Conservation (phyloP, 2,797 vertebrate genomes). For the Falco columbarius region DNA sequence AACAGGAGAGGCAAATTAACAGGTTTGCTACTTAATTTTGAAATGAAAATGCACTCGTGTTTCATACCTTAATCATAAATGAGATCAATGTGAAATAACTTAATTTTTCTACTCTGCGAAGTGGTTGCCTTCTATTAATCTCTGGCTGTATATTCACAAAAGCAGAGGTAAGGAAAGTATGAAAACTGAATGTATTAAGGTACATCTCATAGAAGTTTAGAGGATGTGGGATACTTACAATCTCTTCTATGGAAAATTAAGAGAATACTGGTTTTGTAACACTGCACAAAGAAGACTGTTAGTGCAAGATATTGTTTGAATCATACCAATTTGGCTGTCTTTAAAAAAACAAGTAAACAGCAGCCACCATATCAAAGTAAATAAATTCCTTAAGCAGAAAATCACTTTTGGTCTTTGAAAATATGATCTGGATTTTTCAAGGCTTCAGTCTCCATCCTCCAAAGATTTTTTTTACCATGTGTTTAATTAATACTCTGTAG, state of each 20-base stretch:
- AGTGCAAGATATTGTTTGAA: background rate
- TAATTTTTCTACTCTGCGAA: background rate
- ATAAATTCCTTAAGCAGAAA: background rate
- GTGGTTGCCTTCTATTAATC: background rate
- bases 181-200: background rate
- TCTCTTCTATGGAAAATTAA: background rate
- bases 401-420: background rate
- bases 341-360: background rate
- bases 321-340: background rate
- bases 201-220: background rate
- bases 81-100: background rate
- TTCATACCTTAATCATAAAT: background rate
- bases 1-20: background rate
- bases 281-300: background rate
- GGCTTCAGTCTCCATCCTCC: background rate
- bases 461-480: conserved; percentile 14
- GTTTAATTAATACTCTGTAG: conserved; percentile 55
- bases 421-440: background rate
- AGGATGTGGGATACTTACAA: background rate
- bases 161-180: background rate
- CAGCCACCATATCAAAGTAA: background rate
- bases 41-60: background rate
- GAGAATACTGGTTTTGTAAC: background rate
- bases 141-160: background rate
- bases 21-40: background rate